Evolutionary conservation across 2,113 vertebrate species (phyloP), one percentile per base, ranked within the genome.

Genomic region (Parotia lawesii): DNA sequence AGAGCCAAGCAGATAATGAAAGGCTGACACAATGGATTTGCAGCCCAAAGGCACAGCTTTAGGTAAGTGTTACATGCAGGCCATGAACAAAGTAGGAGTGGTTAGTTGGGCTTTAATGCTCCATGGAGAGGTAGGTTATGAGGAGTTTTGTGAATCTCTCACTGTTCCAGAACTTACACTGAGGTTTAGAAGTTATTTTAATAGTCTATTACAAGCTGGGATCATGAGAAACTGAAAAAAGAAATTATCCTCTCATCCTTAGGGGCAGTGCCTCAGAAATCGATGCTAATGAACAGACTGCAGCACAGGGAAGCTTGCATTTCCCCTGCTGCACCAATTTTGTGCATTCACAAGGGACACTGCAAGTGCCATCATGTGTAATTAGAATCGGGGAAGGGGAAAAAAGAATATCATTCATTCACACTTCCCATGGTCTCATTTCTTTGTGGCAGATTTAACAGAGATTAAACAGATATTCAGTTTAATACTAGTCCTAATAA

Each of bases 201-300:
- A 92, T 95, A 56, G 65, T 91, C 92, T 93, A 11, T 93, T 94
- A 57, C 38, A 74, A 83, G 71, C 88, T 73, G 37, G 69, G 72
- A 92, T 81, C 77, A 70, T 15, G 67, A 89, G 54, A 84, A 82
- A 64, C 73, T 74, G 82, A 60, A 86, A 89, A 88, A 93, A 91
- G 72, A 77, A 96, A 77, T 95, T 87, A 75, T 89, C 71, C 58
- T 86, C 57, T 89, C 61, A 47, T 92, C 94, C 91, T 93, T 79
- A 86, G 96, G 91, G 95, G 87, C 90, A 95, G 67, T 33, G 64
- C 71, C 93, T 95, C 69, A 86, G 85, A 93, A 97, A 96, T 97
- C 96, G 42, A 91, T 96, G 96, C 93, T 96, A 97, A 96, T 97
- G 96, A 96, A 97, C 95, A 96, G 94, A 96, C 90, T 95, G 86